Base-by-base conservation (phyloP, 1,140 invertebrate species). In the Drosophila kanapiae region DNA sequence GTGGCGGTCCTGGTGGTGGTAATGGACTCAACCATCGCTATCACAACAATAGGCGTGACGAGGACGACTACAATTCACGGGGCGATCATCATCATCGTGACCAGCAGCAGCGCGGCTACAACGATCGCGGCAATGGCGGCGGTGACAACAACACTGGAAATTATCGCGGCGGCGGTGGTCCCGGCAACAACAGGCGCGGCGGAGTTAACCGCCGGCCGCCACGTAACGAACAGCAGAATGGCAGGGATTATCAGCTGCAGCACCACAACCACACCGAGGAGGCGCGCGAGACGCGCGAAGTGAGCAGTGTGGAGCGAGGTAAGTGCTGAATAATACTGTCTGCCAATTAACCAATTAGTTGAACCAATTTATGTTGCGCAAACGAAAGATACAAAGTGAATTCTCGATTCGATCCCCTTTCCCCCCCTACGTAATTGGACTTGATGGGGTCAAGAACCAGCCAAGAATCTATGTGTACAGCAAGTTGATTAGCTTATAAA, bases 271-370 rank as follows among this genome's bases (percentile, higher is more conserved):
- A 92, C 79, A 90, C 78, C 81, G 92, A 92, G 18, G 87, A 92
- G 74, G 78, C 82, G 78, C 83, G 82, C 13, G 92, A 93, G 69
- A 75, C 80, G 53, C 92, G 88, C 51, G 92, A 93, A 87, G 72
- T 92, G 67, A 92, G 91, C 80, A 93, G 92, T 49, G 82, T 93
- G 59, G 92, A 93, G 74, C 79, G 92, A 72, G 92, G 92, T 92
- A 72, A 85, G 81, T 88, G 18, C 18, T 62, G 57, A 77, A 72
- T 69, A 70, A 68, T 35, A 33, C 38, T 51, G 63, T 63, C 67
- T 51, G 63, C 67, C 67, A 64, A 63, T 62, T 64, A 75, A 87
- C 67, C 74, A 63, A 82, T 83, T 83, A 82, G 53, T 29, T 72
- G 53, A 72, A 72, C 23, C 53, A 72, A 72, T 59, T 49, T 70